Evolutionary conservation across 2,888 invertebrate species (phyloP), one percentile per base, ranked within the genome.

Genomic region (Athalia circularis): DNA sequence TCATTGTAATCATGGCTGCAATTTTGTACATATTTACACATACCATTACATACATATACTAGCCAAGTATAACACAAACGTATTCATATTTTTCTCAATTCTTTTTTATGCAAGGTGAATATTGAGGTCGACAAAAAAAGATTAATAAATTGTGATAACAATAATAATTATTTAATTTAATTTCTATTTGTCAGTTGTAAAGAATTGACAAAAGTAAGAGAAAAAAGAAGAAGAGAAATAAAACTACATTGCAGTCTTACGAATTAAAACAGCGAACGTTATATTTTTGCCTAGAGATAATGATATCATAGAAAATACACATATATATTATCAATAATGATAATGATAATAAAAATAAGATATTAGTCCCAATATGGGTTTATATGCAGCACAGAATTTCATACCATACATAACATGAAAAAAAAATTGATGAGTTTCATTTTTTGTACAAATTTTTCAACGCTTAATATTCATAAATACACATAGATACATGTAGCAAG

Each of bases 211-310:
- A 45, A 64, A 64, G 43, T 29, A 64, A n/a, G 3, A 45, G n/a
- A 4, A 64, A 5, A 29, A 6, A 43, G 11, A 5, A 11, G 11
- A 11, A 45, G n/a, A 11, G n/a, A 9, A 43, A 64, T 45, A n/a
- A 45, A 45, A 11, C 43, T 64, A 64, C 6, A 64, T 64, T 29
- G 29, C 29, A 29, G 29, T 29, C 29, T 29, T 29, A 29, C 29
- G 29, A 29, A 29, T 29, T 29, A 29, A 0, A 29, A 29, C 29
- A 64, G 52, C 5, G 11, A n/a, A 65, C 65, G 65, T 65, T 65
- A 65, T 65, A 65, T 65, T 65, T 65, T 65, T 65, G 13, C 47
- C 48, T 48, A 65, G 13, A 47, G 48, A 48, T 9, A 52, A 11
- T 9, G 52, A 52, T 9, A 52, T 11, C 52, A 52, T 7, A 52